Base-by-base conservation (phyloP, 2,888 invertebrate genomes). In the Elysia crispata region DNA sequence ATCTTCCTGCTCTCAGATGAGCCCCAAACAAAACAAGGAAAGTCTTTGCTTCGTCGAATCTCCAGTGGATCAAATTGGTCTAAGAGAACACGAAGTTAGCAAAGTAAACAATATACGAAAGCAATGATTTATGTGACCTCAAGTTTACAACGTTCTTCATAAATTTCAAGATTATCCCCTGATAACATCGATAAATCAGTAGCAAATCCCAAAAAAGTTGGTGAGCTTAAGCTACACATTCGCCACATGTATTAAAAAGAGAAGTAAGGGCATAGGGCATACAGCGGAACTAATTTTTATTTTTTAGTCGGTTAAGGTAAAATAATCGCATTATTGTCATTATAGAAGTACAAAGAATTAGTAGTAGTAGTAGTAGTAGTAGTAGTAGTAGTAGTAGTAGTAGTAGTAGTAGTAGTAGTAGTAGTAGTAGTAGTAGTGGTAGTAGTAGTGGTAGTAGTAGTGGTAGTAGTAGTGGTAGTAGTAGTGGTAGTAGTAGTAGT, bases 361-460 rank as follows among this genome's bases (percentile, higher is more conserved):
- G n/a, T n/a, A n/a, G n/a, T n/a, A n/a, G n/a, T n/a, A n/a, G n/a
- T n/a, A n/a, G 18, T 54, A 13, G 18, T 54, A 54, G 54, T 54
- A 54, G 54, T 54, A 54, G 54, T 54, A 54, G 54, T 54, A 54
- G 54, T 54, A 54, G 54, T 54, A 54, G 54, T 54, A 54, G 54
- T 54, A 54, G 54, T 54, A 54, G 54, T 54, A 54, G 54, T 54
- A 54, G 64, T 64, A n/a, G 64, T 64, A 64, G 64, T 64, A n/a
- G 64, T 64, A 64, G 64, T 64, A n/a, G 64, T 64, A 64, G 64
- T 64, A n/a, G 64, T 64, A 64, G 64, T 64, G 25, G 64, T 64
- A 64, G 64, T 64, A 64, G 64, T 54, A 54, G 64, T 64, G 11
- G 64, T 64, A 18, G 64, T 64, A 18, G 64, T 64, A 18, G 64